A percentile compares a stretch with the other conserved stretches of the same genome.
These are phyloP conservation scores for Drosophila dives DNA, from an alignment of 2,888 invertebrate species.

Conservation along the genomic window DNA sequence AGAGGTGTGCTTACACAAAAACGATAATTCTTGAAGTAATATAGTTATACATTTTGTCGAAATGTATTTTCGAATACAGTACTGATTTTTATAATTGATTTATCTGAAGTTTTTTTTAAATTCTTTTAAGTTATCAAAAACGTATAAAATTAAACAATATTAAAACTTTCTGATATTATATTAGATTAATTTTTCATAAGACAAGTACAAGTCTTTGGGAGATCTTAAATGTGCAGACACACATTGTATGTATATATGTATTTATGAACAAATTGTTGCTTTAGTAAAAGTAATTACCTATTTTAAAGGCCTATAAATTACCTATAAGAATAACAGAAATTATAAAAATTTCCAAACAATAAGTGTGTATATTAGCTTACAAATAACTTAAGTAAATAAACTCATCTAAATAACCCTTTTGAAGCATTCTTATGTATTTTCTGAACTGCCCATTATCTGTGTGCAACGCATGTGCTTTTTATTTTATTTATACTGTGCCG, in stretches of 20 bases:
- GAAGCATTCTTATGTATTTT: neutral
- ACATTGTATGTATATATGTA: neutral
- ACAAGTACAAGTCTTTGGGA: neutral
- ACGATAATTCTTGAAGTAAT: neutral
- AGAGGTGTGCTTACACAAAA: neutral
- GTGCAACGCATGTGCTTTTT: slow-evolving; percentile 1
- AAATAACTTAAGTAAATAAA: neutral
- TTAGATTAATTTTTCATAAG: neutral
- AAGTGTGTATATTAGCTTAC: neutral
- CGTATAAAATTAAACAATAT: neutral
- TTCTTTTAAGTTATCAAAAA: neutral
- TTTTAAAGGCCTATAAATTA: neutral
- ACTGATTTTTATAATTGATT: neutral
- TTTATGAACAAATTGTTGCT: neutral
- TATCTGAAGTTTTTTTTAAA: neutral
- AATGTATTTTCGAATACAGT: neutral
- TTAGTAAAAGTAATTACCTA: neutral
- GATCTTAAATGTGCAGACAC: neutral
- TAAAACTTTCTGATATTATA: neutral
- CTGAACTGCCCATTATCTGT: neutral
- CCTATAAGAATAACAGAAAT: neutral
- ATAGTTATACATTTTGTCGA: neutral
- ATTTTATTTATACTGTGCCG: neutral
- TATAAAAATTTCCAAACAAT: neutral
- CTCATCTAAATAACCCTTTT: neutral